phyloP scores from a whole-genome alignment of 2,797 vertebrate genomes.

The Sorex maritimensis region DNA sequence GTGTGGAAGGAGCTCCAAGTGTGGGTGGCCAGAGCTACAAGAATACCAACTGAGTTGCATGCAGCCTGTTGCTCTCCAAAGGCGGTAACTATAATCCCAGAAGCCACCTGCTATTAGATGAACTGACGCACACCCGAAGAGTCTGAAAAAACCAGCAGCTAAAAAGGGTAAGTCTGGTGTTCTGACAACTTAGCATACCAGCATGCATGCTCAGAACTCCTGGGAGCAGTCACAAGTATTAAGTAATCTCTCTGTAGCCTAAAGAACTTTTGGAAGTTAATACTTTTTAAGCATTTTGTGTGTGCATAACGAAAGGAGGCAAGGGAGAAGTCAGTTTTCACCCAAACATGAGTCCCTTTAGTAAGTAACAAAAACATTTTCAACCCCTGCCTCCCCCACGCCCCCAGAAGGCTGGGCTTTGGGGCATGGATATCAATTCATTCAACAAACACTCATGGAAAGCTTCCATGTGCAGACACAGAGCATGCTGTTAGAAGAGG shows the following conservation, averaged over 20 bases:
- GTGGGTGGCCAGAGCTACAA: neutral
- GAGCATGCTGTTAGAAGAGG: too few relatives aligned
- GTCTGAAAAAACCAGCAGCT: neutral
- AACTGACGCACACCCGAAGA: neutral
- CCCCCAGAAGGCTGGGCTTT: neutral
- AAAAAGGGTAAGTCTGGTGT: neutral
- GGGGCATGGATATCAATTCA: neutral
- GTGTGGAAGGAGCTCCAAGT: neutral
- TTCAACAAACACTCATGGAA: too few relatives aligned
- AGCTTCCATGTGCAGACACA: too few relatives aligned
- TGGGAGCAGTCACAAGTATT: neutral
- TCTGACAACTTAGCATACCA: neutral
- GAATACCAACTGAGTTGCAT: neutral
- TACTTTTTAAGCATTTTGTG: neutral
- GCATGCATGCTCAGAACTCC: conserved; percentile 35
- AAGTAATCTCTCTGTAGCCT: neutral
- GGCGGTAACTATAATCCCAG: neutral
- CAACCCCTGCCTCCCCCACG: neutral
- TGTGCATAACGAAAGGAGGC: neutral
- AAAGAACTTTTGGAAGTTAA: neutral
- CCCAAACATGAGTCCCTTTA: neutral
- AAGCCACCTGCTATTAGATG: neutral
- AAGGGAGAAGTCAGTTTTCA: neutral
- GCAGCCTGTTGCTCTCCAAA: neutral
- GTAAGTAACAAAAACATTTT: neutral